Base-by-base conservation (phyloP, 1,140 invertebrate genomes). In the Leptopilina boulardi region DNA sequence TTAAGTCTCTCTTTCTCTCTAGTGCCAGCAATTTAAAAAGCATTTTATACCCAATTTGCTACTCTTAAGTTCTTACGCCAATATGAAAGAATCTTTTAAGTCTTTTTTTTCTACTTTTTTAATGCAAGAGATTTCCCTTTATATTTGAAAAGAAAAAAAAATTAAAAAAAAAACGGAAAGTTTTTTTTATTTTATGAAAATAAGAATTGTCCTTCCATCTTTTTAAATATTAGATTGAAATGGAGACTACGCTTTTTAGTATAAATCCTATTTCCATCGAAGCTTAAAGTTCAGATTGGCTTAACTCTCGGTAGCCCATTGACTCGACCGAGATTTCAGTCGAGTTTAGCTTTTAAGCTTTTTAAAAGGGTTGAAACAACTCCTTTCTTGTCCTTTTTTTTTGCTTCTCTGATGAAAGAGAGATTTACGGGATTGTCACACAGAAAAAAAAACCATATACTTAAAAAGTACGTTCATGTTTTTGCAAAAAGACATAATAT, bases 341-440 rank as follows among this genome's bases (percentile, higher is more conserved):
- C 26, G 59, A 66, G 59, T 66, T 30, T 30, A 66, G 59, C 59
- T 66, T 66, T 66, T 66, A 66, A 66, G 59, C 59, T 30, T n/a
- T 66, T 66, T 66, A 66, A 66, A 66, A 66, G 26, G 59, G 59
- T 30, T 66, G 59, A 66, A 66, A 66, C 59, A 66, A 66, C 59
- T 66, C 59, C 15, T n/a, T 66, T 23, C 59, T 66, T 15, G 23
- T 66, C 23, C 34, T 38, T 66, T 66, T 38, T 66, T 66, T 30
- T 66, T 30, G 26, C 23, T 66, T 66, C 26, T 66, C 59, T 66
- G 23, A 30, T 66, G 26, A 30, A 66, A 30, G 10, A 66, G 21
- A n/a, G 59, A 66, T 34, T 66, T 34, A 66, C 26, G 26, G 26
- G 21, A 30, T 66, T 66, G 13, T 30, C n/a, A 30, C 6, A 18